Conservation (phyloP, 2,797 vertebrate species). For the Choloepus didactylus region DNA sequence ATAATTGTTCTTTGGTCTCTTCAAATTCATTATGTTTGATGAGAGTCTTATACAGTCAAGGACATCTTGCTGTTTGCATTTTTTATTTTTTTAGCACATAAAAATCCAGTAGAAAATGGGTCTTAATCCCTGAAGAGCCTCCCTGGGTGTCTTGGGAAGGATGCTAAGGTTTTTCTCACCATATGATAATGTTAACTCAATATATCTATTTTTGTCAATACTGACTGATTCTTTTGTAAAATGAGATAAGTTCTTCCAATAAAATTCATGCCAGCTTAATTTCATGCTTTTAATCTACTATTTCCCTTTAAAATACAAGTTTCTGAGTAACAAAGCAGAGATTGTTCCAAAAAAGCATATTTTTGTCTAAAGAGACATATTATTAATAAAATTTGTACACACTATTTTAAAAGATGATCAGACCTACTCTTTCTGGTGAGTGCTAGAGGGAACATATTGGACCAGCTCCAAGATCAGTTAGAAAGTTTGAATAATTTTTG, state of each 20-base stretch:
- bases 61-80: slow-evolving; percentile 51
- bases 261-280: slow-evolving; percentile 61
- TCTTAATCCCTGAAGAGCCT: slow-evolving; percentile 23
- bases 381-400: slow-evolving; percentile 74
- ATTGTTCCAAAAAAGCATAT: slow-evolving; percentile 64
- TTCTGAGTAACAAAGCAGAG: slow-evolving; percentile 66
- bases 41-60: slow-evolving; percentile 51
- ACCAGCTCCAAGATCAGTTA: slow-evolving; percentile 10
- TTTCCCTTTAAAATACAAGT: slow-evolving; percentile 67
- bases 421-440: slow-evolving; percentile 17
- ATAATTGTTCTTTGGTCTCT: slow-evolving; percentile 56
- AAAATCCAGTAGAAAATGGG: slow-evolving; percentile 50
- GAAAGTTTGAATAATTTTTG: neutral
- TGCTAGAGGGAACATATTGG: slow-evolving; percentile 18
- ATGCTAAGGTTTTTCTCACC: neutral
- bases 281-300: slow-evolving; percentile 57
- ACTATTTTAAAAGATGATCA: slow-evolving; percentile 68
- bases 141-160: neutral
- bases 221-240: slow-evolving; percentile 53
- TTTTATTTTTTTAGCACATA: slow-evolving; percentile 68
- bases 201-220: slow-evolving; percentile 65
- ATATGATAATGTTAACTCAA: slow-evolving; percentile 55
- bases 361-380: slow-evolving; percentile 56
- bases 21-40: slow-evolving; percentile 68
- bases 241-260: slow-evolving; percentile 43